Evolutionary conservation across 2,888 invertebrate genomes (phyloP).

Genomic region (Ptilodon capucinus): DNA sequence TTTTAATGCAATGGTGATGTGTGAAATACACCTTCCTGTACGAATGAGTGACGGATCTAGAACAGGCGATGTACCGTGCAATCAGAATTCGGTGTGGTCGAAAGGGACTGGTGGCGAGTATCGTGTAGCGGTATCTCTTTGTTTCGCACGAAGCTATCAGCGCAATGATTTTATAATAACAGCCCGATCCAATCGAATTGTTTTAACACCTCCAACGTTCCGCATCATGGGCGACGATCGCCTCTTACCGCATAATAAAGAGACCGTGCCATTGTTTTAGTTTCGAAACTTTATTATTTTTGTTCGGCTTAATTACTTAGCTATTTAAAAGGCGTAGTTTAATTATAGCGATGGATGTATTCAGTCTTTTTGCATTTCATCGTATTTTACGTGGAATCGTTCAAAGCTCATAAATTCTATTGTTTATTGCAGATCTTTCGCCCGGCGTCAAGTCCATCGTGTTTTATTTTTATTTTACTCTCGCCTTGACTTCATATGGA

Average conservation of each 20-base stretch:
- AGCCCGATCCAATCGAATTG: conserved; percentile 41
- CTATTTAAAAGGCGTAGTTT: background rate
- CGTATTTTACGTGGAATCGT: background rate
- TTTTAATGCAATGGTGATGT: conserved; percentile 21
- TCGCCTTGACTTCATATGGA: conserved; percentile 3
- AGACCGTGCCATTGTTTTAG: conserved; percentile 48
- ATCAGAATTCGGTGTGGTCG: conserved; percentile 27
- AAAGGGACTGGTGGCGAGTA: conserved; percentile 39
- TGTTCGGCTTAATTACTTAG: conserved; percentile 30
- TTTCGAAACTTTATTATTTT: conserved; percentile 45
- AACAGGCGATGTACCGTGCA: conserved; percentile 37
- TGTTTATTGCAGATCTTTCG: background rate
- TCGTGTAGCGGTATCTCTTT: conserved; percentile 35
- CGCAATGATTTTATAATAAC: conserved; percentile 32
- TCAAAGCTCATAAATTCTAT: background rate
- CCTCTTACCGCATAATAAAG: conserved; percentile 47
- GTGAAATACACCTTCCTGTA: conserved; percentile 40
- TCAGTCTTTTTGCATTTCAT: background rate
- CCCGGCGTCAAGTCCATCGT: background rate
- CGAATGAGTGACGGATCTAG: conserved; percentile 59
- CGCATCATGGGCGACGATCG: conserved; percentile 40
- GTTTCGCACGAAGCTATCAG: conserved; percentile 29
- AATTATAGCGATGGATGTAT: background rate
- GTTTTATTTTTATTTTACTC: background rate
- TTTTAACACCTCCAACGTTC: conserved; percentile 44